Percentiles rank a stretch among this genome's conserved stretches.
Conservation (phyloP, 2,888 invertebrate genomes). For the Xylota segnis region DNA sequence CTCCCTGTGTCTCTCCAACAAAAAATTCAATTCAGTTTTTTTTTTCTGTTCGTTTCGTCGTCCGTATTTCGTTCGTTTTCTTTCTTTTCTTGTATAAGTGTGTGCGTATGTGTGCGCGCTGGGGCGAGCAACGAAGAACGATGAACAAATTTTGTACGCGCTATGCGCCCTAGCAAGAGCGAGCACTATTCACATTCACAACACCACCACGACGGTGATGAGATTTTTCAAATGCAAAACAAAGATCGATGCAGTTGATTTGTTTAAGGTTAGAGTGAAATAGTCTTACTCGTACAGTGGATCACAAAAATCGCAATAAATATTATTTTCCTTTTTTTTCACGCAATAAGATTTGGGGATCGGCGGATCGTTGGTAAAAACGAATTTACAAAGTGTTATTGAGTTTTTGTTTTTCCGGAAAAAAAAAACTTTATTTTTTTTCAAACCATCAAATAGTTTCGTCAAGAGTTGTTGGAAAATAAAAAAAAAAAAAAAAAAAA, state of each 20-base stretch:
- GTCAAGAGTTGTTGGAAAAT: neutral
- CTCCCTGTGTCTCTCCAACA: constrained; percentile 67
- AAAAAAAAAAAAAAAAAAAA: neutral
- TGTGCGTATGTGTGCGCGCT: constrained; percentile 65
- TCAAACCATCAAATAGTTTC: neutral
- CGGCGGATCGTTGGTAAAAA: constrained; percentile 74
- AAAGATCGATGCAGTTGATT: constrained; percentile 69
- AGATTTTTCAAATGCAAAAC: constrained; percentile 73
- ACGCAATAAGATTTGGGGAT: constrained; percentile 72
- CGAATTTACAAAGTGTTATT: constrained; percentile 51
- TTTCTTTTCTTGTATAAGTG: constrained; percentile 70
- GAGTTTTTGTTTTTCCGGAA: constrained; percentile 63
- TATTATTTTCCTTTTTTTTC: constrained; percentile 76
- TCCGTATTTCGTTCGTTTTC: constrained; percentile 74
- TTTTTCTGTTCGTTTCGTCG: constrained; percentile 71
- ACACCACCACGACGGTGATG: constrained; percentile 50
- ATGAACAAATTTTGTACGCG: constrained; percentile 61
- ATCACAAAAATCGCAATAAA: constrained; percentile 74
- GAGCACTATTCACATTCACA: constrained; percentile 43
- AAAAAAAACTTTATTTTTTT: constrained; percentile 29
- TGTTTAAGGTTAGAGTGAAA: constrained; percentile 64
- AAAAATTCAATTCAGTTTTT: constrained; percentile 76
- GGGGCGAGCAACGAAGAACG: constrained; percentile 70
- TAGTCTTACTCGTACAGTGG: constrained; percentile 57
- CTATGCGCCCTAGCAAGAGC: constrained; percentile 60